phyloP scores from a whole-genome alignment of 2,888 invertebrate genomes.

The Caenorhabditis wallacei region DNA sequence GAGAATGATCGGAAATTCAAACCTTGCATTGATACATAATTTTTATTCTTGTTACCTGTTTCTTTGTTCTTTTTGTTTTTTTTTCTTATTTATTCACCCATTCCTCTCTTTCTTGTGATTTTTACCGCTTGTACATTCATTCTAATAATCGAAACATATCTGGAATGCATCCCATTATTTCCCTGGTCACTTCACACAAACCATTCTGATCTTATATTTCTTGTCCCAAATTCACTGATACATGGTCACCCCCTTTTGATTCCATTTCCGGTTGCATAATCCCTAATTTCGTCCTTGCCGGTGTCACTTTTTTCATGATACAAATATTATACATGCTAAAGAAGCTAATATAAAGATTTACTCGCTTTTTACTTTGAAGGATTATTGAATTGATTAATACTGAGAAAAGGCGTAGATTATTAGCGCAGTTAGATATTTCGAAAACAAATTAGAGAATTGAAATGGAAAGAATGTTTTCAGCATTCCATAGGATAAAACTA shows the following conservation, averaged over 20 bases:
- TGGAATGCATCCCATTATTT: neutral
- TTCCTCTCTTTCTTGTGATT: constrained; percentile 25
- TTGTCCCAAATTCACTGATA: neutral
- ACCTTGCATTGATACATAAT: constrained; percentile 15
- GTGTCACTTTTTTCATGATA: neutral
- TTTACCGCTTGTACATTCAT: neutral
- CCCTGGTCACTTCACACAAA: constrained; percentile 27
- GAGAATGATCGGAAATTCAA: constrained; percentile 28
- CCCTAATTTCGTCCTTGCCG: constrained; percentile 13
- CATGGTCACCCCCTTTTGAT: neutral
- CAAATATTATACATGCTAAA: neutral
- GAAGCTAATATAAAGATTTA: neutral
- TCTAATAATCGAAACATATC: constrained; percentile 25
- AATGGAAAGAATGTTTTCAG: neutral
- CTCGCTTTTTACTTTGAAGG: neutral
- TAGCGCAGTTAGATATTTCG: constrained; percentile 19
- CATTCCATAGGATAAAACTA: too few relatives aligned
- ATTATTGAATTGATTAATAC: neutral
- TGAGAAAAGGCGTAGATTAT: neutral
- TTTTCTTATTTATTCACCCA: neutral
- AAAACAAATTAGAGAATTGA: neutral
- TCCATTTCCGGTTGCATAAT: constrained; percentile 16
- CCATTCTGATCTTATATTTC: neutral
- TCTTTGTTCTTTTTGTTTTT: neutral
- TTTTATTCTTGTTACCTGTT: neutral